phyloP scores from a whole-genome alignment of 2,888 invertebrate genomes.

The Hirtodrosophila alboralis region DNA sequence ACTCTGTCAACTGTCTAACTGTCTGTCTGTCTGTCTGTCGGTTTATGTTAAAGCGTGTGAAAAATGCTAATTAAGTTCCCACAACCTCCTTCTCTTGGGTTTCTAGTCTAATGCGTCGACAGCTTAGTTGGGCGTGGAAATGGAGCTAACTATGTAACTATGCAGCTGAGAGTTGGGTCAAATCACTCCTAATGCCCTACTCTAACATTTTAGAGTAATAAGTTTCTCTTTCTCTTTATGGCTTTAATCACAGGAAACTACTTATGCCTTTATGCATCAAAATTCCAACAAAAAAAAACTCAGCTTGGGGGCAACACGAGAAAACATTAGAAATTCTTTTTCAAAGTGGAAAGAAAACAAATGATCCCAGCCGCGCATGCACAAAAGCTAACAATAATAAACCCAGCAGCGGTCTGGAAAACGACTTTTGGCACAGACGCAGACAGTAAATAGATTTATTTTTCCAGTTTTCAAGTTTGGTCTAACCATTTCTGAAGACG shows the following conservation, averaged over 20 bases:
- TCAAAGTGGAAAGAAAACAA: constrained; percentile 56
- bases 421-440: constrained; percentile 64
- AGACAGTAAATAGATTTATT: constrained; percentile 13
- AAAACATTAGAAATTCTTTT: constrained; percentile 72
- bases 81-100: constrained; percentile 70
- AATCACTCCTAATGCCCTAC: constrained; percentile 32
- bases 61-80: constrained; percentile 81
- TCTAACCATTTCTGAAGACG: constrained; percentile 32
- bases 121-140: constrained; percentile 62
- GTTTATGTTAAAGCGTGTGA: constrained; percentile 74
- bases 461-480: constrained; percentile 63
- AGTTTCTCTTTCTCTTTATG: constrained; percentile 66
- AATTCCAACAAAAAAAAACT: constrained; percentile 35
- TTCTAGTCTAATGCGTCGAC: constrained; percentile 54
- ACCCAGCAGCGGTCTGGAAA: constrained; percentile 52
- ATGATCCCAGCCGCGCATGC: constrained; percentile 51
- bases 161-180: constrained; percentile 49
- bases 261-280: constrained; percentile 40
- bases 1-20: constrained; percentile 10
- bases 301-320: constrained; percentile 62
- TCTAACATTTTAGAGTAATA: constrained; percentile 11
- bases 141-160: constrained; percentile 41
- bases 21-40: constrained; percentile 8
- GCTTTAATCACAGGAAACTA: constrained; percentile 63
- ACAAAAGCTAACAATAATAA: constrained; percentile 42